Percentiles rank a stretch among this genome's conserved stretches.
phyloP scores from a whole-genome alignment of 2,113 vertebrate genomes.

The Leuciscus idus region DNA sequence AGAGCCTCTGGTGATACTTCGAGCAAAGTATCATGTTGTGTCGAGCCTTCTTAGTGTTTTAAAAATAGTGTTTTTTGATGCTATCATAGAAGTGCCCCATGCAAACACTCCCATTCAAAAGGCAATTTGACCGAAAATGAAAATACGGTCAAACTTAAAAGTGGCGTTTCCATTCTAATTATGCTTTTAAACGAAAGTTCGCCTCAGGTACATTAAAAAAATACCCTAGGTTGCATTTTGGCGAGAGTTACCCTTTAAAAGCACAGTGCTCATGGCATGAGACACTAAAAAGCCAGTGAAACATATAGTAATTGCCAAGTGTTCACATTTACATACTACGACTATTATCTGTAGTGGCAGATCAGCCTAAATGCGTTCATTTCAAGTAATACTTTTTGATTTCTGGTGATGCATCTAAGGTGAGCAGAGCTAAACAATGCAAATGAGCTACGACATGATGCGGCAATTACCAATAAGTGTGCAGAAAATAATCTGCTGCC shows the following conservation, averaged over 20 bases:
- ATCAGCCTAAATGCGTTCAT: not conserved
- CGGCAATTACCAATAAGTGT: not conserved
- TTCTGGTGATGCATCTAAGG: not conserved
- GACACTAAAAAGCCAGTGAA: not conserved
- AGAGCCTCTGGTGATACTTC: no score
- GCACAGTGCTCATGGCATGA: not conserved
- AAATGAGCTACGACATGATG: not conserved
- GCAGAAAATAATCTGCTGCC: not conserved
- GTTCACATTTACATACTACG: not conserved
- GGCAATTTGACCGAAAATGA: no score
- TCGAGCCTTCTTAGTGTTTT: no score
- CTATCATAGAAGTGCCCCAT: no score
- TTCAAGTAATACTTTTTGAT: not conserved
- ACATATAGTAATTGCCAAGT: not conserved
- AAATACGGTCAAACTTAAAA: no score
- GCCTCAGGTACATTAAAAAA: no score
- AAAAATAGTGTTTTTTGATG: no score
- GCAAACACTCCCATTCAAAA: no score
- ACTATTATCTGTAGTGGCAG: not conserved
- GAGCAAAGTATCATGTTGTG: no score
- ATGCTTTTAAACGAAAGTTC: no score
- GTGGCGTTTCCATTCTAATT: no score
- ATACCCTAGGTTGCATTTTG: no score
- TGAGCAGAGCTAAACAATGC: not conserved
- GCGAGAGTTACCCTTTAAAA: not conserved